Percentiles rank a stretch among this genome's conserved stretches.
phyloP scores from a whole-genome alignment of 2,113 vertebrate species.

The Triplophysa siluroides region DNA sequence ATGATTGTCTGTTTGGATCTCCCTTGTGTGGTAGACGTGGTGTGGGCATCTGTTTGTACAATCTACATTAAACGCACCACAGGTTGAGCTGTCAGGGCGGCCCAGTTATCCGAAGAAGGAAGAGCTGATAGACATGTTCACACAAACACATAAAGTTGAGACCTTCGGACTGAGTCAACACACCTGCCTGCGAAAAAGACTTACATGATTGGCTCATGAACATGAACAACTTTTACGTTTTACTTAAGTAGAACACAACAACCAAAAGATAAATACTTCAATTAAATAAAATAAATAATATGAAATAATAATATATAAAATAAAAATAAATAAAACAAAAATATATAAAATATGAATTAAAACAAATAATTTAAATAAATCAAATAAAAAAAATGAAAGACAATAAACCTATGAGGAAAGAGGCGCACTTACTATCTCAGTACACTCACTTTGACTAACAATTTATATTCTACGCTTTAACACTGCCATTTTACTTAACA shows the following conservation, averaged over 20 bases:
- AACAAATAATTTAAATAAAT: too few relatives aligned
- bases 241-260: too few relatives aligned
- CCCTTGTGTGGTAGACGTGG: constrained; percentile 21
- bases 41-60: constrained; percentile 43
- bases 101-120: constrained; percentile 52
- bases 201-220: too few relatives aligned
- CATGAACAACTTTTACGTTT: too few relatives aligned
- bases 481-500: neutral
- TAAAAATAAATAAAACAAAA: too few relatives aligned
- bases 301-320: too few relatives aligned
- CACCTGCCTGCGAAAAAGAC: constrained; percentile 22
- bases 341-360: too few relatives aligned
- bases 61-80: constrained; percentile 42
- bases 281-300: too few relatives aligned
- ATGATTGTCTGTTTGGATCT: constrained; percentile 29
- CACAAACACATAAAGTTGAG: constrained; percentile 42
- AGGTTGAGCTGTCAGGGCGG: constrained; percentile 64
- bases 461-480: neutral
- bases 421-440: neutral
- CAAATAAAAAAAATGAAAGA: too few relatives aligned
- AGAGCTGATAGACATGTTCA: constrained; percentile 50
- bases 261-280: too few relatives aligned
- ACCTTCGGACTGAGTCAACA: neutral
- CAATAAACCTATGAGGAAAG: neutral
- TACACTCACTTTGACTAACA: neutral